Base-by-base conservation (phyloP, 2,888 invertebrate genomes). In the Chymomyza amoena region DNA sequence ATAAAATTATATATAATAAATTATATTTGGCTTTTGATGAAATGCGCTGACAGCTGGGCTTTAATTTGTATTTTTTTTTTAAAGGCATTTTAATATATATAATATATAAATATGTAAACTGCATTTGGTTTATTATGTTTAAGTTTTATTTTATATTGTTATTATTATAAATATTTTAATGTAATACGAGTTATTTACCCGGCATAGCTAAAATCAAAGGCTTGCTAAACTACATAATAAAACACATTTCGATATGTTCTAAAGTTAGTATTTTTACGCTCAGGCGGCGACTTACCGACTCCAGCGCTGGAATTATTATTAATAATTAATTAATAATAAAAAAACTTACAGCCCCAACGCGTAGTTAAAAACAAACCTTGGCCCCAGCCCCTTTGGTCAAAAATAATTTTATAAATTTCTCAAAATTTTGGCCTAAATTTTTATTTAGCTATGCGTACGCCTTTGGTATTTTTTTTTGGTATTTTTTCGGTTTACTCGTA, bases 151-250 rank as follows among this genome's bases (percentile, higher is more conserved):
- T 13, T 45, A n/a, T 45, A 45, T 45, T 13, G 13, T 45, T 45
- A 45, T 45, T 45, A 45, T 45, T 45, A 45, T n/a, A n/a, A n/a
- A n/a, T n/a, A 6, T 45, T 13, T 45, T 45, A 45, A 13, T 9
- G 16, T 57, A 25, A 25, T 20, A 57, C 28, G 57, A 16, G 15
- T 51, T 16, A 54, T 54, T 32, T 54, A 25, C 39, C 81, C 81
- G 79, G 83, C 85, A 77, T 82, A 76, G 85, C 83, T 83, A 73
- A 77, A 74, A 82, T 65, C 83, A 79, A 76, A 36, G 70, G 76
- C 75, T 83, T 82, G 68, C 85, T 85, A 83, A 84, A 69, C 83
- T 83, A 83, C 83, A n/a, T 60, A 54, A 61, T 66, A 63, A 69
- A 80, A 76, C 76, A 80, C 60, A 57, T 76, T 71, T 75, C 70